phyloP scores from a whole-genome alignment of 30 jellyfish, hydroid and myxozoan species.

The Aurelia aurita region DNA sequence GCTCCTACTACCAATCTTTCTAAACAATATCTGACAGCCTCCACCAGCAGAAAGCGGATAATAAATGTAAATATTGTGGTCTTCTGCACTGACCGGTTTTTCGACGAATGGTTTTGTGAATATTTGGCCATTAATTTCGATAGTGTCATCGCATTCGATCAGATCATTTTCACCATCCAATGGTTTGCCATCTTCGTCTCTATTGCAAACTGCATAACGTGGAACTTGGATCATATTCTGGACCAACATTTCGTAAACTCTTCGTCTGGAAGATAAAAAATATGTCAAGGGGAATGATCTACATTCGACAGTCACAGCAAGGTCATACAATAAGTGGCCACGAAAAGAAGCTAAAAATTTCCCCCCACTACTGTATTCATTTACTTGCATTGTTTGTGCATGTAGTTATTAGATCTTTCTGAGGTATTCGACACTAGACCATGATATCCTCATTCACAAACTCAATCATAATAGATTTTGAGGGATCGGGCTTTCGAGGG shows the following conservation, averaged over 20 bases:
- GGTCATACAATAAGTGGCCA: neutral
- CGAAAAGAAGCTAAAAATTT: too few species aligned
- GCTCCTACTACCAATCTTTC: conserved; percentile 99
- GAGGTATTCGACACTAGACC: too few species aligned
- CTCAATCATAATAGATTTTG: too few species aligned
- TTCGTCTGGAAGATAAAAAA: conserved; percentile 61
- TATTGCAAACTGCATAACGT: conserved; percentile 85
- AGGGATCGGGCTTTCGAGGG: too few species aligned
- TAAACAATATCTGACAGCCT: conserved; percentile 95
- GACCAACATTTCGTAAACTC: conserved; percentile 86
- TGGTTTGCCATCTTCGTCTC: conserved; percentile 90
- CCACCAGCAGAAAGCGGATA: conserved; percentile 99
- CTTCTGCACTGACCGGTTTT: conserved; percentile 99
- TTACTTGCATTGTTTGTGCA: too few species aligned
- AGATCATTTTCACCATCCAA: conserved; percentile 73
- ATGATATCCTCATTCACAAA: too few species aligned
- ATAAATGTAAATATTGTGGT: conserved; percentile 91
- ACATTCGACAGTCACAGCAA: neutral
- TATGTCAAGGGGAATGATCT: neutral
- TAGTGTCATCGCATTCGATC: conserved; percentile 92
- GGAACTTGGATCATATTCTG: conserved; percentile 92
- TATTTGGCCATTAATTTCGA: conserved; percentile 86
- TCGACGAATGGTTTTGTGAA: conserved; percentile 98
- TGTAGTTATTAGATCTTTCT: too few species aligned
- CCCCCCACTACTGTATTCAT: too few species aligned